Base-by-base conservation (phyloP, 2,113 vertebrate genomes). In the Microtus richardsoni region DNA sequence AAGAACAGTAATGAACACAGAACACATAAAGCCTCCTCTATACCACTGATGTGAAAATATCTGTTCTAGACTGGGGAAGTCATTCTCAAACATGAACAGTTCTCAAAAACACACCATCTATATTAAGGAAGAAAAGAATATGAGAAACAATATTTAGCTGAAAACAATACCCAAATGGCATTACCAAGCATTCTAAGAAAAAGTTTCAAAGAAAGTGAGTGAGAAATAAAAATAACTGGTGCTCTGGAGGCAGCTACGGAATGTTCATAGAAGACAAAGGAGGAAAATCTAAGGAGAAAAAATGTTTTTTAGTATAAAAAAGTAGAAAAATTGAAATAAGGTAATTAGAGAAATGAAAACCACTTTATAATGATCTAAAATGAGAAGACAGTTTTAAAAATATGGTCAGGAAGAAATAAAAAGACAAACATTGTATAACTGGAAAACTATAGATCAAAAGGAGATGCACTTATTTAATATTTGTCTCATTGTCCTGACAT, bases 301-400 rank as follows among this genome's bases (percentile, higher is more conserved):
- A 71, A 89, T 17, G 41, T 54, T 80, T 64, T 73, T 62, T 89
- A 93, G 52, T 77, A 39, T 96, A 64, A 97, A n/a, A n/a, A 82
- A 91, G 52, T 44, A 68, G 21, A 92, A 93, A 41, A 47, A 96
- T 91, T 88, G 8, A 85, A 89, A 87, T 74, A 62, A 92, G 66
- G 73, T 78, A 47, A 94, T 62, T 54, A 94, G 30, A 75, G 36
- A 95, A 96, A 87, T 89, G 16, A 96, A 91, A 84, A 68, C 62
- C 39, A 91, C 28, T 71, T 92, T 60, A 85, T 30, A 93, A 91
- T 39, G 3, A 82, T 36, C 11, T 77, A 88, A 86, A 85, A 80
- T 85, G 90, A 94, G 80, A 88, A 90, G 30, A 75, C 1, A 28
- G 39, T 49, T 94, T 92, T 94, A 44, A 95, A 94, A 75, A 87